Base-by-base conservation (phyloP, 2,888 invertebrate genomes). In the Rhyacophila evoluta region DNA sequence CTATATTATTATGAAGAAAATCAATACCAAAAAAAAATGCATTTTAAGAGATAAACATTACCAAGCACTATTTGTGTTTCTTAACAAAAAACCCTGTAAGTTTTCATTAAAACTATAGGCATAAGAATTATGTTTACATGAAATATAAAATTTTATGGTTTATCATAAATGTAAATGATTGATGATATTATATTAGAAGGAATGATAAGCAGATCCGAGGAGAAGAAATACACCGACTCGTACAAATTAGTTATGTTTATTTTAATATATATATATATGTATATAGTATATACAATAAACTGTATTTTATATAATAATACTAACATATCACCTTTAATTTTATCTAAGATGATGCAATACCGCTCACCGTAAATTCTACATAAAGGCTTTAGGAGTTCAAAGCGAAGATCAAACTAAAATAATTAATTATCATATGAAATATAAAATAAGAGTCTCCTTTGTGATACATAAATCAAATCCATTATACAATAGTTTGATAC, bases 261-360 rank as follows among this genome's bases (percentile, higher is more conserved):
- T 80, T 75, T 55, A 55, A 55, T 55, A 55, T 55, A 55, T 77
- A n/a, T n/a, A n/a, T n/a, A n/a, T n/a, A n/a, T n/a, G n/a, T n/a
- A n/a, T n/a, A n/a, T n/a, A n/a, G n/a, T n/a, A n/a, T n/a, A 80
- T 78, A 80, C 80, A 80, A 75, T 75, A 78, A 77, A 72, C 55
- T 55, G 55, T 55, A 55, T 25, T 55, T 55, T 55, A 25, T 55
- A n/a, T 55, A 55, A 55, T 55, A 69, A 29, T 33, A 69, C 33
- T 69, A 69, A 69, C 69, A 69, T 69, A 69, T 69, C 69, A 69
- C 33, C 69, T 29, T 69, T 15, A 55, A 55, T 55, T 69, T 69
- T 6, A 29, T 28, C 69, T 69, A 69, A n/a, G 69, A 15, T 12
- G 29, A 69, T 6, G 69, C 3, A n/a, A 29, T n/a, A 69, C 28